A percentile compares a stretch with the other conserved stretches of the same genome.
Conservation (phyloP, 2,888 invertebrate genomes). For the Automeris io region DNA sequence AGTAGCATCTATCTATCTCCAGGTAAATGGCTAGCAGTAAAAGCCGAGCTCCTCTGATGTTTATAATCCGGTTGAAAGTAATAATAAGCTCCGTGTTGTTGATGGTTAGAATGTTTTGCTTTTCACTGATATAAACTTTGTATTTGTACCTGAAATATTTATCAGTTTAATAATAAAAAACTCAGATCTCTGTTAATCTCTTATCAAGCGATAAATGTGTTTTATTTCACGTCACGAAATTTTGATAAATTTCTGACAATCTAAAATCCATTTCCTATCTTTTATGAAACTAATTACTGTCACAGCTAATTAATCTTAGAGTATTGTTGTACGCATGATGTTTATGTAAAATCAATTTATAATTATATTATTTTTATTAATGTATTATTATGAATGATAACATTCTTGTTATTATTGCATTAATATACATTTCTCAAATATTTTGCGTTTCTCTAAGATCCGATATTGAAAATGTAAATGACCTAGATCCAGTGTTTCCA, state of each 20-base stretch:
- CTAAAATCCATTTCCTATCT: slow-evolving; percentile 7
- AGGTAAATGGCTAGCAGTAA: too few relatives aligned
- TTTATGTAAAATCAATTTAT: background rate
- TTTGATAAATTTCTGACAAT: background rate
- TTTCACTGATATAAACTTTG: too few relatives aligned
- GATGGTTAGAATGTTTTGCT: too few relatives aligned
- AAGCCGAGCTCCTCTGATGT: too few relatives aligned
- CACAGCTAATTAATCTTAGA: slow-evolving; percentile 1
- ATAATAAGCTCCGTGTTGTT: too few relatives aligned
- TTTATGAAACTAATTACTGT: slow-evolving; percentile 8
- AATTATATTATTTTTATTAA: background rate
- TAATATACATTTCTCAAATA: background rate
- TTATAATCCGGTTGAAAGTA: too few relatives aligned
- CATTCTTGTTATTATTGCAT: background rate
- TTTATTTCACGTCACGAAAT: background rate
- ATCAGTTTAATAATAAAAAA: too few relatives aligned
- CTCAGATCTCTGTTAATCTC: background rate
- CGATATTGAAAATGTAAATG: background rate
- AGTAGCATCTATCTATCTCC: too few relatives aligned
- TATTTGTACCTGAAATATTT: too few relatives aligned
- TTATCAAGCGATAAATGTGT: background rate
- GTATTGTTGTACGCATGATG: slow-evolving; percentile 2
- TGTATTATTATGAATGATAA: slow-evolving; percentile 4
- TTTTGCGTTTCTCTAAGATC: background rate
- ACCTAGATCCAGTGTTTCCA: background rate